Conservation (phyloP, 2,888 invertebrate species). For the Drosophila aldrichi region DNA sequence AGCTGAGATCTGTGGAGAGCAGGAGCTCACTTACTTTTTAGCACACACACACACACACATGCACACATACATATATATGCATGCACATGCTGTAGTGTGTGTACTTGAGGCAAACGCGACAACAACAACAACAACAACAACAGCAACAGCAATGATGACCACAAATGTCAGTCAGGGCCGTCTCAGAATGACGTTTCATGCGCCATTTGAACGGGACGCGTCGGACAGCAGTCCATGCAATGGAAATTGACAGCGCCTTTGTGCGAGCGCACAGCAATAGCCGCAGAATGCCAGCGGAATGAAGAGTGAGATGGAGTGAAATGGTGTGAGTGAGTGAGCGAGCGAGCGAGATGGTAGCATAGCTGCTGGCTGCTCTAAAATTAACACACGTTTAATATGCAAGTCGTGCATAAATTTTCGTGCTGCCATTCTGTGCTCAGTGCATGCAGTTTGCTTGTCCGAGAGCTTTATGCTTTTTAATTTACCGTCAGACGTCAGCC, state of each 20-base stretch:
- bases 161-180: conserved; percentile 62
- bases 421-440: conserved; percentile 43
- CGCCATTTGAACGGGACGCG: conserved; percentile 61
- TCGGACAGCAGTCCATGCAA: conserved; percentile 39
- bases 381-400: conserved; percentile 81
- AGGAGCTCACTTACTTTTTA: conserved; percentile 56
- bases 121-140: conserved; percentile 14
- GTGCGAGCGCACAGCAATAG: conserved; percentile 47
- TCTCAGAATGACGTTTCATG: conserved; percentile 59
- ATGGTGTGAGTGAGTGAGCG: neutral
- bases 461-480: conserved; percentile 76
- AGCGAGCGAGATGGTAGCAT: conserved; percentile 26
- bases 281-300: conserved; percentile 25
- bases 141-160: conserved; percentile 32
- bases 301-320: neutral
- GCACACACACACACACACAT: conserved; percentile 24
- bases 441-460: conserved; percentile 46
- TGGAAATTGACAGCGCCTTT: conserved; percentile 66
- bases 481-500: conserved; percentile 75
- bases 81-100: neutral
- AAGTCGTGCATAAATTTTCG: conserved; percentile 78
- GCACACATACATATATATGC: conserved; percentile 1
- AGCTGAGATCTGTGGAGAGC: conserved; percentile 42
- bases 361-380: conserved; percentile 71
- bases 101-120: conserved; percentile 30